Base-by-base conservation (phyloP, 1,140 invertebrate genomes). In the Drosophila gunungcola region DNA sequence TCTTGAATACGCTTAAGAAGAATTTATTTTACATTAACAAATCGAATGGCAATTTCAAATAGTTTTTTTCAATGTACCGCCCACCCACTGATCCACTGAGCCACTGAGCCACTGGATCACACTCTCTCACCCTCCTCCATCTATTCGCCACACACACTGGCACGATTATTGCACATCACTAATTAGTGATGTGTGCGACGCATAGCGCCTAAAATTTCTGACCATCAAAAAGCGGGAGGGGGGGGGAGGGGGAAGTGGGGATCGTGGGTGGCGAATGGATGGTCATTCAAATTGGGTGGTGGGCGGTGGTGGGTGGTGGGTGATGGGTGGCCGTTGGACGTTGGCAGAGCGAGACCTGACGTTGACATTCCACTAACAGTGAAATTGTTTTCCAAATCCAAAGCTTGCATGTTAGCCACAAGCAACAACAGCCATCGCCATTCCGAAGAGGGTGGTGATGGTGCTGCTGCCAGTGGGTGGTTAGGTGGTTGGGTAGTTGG, bases 81-180 rank as follows among this genome's bases (percentile, higher is more conserved):
- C 21, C 36, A 55, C 29, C 43, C 43, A 36, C 49, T 41, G 49
- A 16, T 9, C 43, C 27, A 2, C 16, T 21, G 16, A 21, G 16
- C 43, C 27, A 2, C 16, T 21, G 16, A 21, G 16, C 16, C 16
- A 1, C 16, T 21, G 16, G 16, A 21, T 1, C 16, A 21, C 16
- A 0, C 1, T 21, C 16, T 1, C 16, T 21, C 16, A 21, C 41
- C 27, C 9, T 4, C 16, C 36, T 38, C 10, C 10, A 32, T 2
- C 29, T 32, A 10, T 38, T 46, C 11, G 0, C n/a, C 43, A 7
- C 64, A 11, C 64, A 13, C 67, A 70, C 67, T 34, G 70, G 49
- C 83, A 88, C 83, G 83, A 86, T 88, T 88, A 86, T 86, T 83
- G 83, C 83, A 86, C 83, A 88, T 86, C 83, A 86, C 83, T 86